phyloP scores from a whole-genome alignment of 2,113 vertebrate species.

The Tricholaema leucomelas region DNA sequence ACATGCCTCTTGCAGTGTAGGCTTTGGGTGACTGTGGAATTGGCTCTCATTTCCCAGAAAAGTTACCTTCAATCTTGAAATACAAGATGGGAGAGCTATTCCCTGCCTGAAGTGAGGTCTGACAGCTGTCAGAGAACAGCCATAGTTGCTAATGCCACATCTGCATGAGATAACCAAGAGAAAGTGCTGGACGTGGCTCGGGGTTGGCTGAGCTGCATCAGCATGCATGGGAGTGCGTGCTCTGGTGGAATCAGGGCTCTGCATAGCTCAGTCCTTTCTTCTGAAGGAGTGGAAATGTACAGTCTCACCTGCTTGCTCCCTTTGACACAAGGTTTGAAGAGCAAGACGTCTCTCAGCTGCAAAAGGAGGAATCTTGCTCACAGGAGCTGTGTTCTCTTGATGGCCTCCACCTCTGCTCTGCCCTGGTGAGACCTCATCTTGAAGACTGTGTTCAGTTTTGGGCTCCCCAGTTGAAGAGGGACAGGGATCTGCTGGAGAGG shows the following conservation, averaged over 20 bases:
- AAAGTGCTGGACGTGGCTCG: background rate
- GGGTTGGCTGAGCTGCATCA: background rate
- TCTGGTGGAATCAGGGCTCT: background rate
- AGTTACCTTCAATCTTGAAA: background rate
- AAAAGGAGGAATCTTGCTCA: background rate
- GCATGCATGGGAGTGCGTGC: too few relatives aligned
- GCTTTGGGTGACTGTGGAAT: background rate
- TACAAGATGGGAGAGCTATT: background rate
- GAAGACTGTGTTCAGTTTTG: too few relatives aligned
- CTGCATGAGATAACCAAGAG: background rate
- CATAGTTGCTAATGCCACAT: background rate
- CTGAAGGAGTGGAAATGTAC: fast-evolving
- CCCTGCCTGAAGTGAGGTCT: background rate
- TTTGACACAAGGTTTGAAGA: background rate
- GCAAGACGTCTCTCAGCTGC: background rate
- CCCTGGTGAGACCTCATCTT: too few relatives aligned
- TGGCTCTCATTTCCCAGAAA: background rate
- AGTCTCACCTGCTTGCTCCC: background rate
- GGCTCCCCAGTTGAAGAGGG: too few relatives aligned
- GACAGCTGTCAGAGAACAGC: background rate
- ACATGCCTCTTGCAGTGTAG: fast-evolving
- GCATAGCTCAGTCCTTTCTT: background rate
- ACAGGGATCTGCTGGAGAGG: too few relatives aligned
- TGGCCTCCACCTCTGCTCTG: too few relatives aligned
- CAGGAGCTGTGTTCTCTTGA: fast-evolving